A percentile compares a stretch with the other conserved stretches of the same genome.
Conservation (phyloP, 2,888 invertebrate genomes). For the Torymus aiolomorphi region DNA sequence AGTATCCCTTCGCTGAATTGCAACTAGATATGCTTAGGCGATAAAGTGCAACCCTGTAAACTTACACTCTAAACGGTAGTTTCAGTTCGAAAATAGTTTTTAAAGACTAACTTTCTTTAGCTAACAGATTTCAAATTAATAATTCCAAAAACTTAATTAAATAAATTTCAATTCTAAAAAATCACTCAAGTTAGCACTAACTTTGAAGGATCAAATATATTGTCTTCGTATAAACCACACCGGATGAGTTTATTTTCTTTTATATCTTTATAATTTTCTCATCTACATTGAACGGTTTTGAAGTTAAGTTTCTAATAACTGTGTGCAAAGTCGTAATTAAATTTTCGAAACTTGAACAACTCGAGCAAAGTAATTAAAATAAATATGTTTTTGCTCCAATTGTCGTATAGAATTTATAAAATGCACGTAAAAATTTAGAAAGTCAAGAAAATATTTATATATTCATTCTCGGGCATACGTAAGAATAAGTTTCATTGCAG, state of each 20-base stretch:
- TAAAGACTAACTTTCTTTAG: too few species aligned
- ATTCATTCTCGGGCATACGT: constrained; percentile 14
- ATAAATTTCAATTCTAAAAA: too few species aligned
- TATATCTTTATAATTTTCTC: constrained; percentile 6
- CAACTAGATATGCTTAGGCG: too few species aligned
- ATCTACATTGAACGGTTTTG: constrained; percentile 26
- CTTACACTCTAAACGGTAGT: too few species aligned
- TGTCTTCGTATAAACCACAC: too few species aligned
- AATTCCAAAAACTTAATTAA: too few species aligned
- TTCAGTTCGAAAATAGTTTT: too few species aligned
- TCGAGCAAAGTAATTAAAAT: background rate
- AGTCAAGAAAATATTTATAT: constrained; percentile 10
- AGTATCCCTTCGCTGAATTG: too few species aligned
- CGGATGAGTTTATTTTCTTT: constrained; percentile 25
- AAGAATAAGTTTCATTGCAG: constrained; percentile 6
- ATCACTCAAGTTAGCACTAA: constrained; percentile 12
- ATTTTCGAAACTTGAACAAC: background rate
- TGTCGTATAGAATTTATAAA: background rate
- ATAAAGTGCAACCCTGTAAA: too few species aligned
- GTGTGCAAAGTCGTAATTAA: constrained; percentile 11
- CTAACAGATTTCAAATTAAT: too few species aligned
- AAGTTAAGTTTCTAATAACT: too few species aligned
- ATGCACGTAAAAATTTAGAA: constrained; percentile 25
- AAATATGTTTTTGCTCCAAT: background rate
- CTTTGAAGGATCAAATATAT: background rate